phyloP scores from a whole-genome alignment of 1,140 invertebrate genomes.

The Temnothorax longispinosus region DNA sequence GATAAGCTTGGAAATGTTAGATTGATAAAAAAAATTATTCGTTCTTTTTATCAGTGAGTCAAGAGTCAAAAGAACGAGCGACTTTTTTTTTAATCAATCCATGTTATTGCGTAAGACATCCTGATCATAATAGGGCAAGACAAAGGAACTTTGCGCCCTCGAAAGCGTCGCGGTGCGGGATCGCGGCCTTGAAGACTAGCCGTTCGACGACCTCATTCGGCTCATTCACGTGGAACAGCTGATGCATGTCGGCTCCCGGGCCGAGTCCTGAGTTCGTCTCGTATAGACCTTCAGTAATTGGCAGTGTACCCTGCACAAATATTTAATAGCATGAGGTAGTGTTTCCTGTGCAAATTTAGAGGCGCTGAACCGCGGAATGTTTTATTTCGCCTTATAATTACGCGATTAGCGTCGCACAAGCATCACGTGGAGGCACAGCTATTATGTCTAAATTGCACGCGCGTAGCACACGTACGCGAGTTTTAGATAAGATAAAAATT shows the following conservation, averaged over 20 bases:
- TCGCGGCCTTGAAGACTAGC: background rate
- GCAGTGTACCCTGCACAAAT: slow-evolving; percentile 85
- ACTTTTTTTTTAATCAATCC: background rate
- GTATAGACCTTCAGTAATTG: slow-evolving; percentile 87
- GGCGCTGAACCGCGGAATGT: background rate
- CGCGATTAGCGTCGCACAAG: background rate
- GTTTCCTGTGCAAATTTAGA: background rate
- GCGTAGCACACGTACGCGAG: background rate
- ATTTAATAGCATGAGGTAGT: background rate
- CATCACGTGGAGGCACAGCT: background rate
- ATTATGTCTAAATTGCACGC: background rate
- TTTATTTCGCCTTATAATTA: background rate
- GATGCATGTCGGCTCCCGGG: slow-evolving; percentile 55
- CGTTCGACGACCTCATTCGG: background rate
- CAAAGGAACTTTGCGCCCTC: slow-evolving; percentile 62
- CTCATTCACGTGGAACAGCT: slow-evolving; percentile 48
- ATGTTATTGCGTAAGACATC: background rate
- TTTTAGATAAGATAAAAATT: slow-evolving; percentile 39
- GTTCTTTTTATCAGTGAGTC: background rate
- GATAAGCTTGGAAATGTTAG: background rate
- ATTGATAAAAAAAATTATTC: background rate
- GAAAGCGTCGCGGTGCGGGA: background rate
- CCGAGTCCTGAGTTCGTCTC: slow-evolving; percentile 78
- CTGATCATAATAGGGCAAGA: slow-evolving; percentile 60
- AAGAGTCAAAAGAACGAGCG: background rate